Evolutionary conservation across 2,797 vertebrate species (phyloP), one percentile per base, ranked within the genome.

Genomic region (Xiphophorus birchmanni): DNA sequence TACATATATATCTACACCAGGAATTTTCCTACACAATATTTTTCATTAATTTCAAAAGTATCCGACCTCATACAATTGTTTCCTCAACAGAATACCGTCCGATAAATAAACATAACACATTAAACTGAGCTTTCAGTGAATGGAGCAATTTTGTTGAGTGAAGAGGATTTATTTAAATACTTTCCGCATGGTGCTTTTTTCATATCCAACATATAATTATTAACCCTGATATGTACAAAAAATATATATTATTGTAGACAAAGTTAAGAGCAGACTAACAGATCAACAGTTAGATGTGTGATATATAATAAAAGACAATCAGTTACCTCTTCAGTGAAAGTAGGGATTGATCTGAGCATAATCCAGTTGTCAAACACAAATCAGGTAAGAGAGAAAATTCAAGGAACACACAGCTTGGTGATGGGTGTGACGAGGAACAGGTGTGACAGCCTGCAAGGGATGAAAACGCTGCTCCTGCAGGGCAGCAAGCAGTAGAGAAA

Each of bases 291-390:
- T 13, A 29, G 35, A 56, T 40, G 48, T 56, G 21, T 42, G 10
- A 32, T 18, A 17, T 44, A 21, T n/a, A 44, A 37, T 44, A 42
- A 44, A 40, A 29, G 13, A 29, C 12, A 9, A 75, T 75, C 6
- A 42, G 15, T 21, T 7, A 23, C 8, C 35, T 29, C 13, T 40
- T 56, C 35, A 40, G 29, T 58, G 52, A 75, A 45, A 42, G 9
- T 58, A 32, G 37, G 48, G 42, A 18, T 75, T 15, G 40, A 18
- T 35, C 48, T 7, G 29, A 29, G 5, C 10, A 48, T 18, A 75
- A 60, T 15, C 26, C 54, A 45, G 37, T 40, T 75, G 74, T 54
- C 74, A 60, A 58, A 75, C 8, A 56, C 37, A 29, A 44, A 76
- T 32, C 54, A 45, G 54, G 37, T 23, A 44, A 29, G 26, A 42